Percentiles rank a stretch among this genome's conserved stretches.
These are phyloP conservation scores for Oreamnos americanus DNA, from an alignment of 2,113 vertebrate genomes.

Conservation along the genomic window DNA sequence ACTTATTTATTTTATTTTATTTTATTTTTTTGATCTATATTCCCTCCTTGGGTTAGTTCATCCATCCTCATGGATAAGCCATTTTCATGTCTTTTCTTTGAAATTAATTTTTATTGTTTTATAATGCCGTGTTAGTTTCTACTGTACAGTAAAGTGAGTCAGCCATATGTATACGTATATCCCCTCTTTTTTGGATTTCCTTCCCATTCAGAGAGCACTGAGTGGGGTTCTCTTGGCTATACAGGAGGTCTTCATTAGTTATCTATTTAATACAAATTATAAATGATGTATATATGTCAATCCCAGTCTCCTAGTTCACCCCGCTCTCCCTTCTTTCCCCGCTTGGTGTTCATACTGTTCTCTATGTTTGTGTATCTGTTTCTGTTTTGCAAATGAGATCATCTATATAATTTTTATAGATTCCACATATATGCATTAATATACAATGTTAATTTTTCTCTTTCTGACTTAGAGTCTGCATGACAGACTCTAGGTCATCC, in stretches of 20 bases:
- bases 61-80: fast-evolving
- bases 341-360: neutral
- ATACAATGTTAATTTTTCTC: neutral
- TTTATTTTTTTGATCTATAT: fast-evolving
- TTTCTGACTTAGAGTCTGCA: neutral
- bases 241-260: neutral
- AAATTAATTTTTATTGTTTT: neutral
- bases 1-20: neutral
- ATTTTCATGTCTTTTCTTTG: neutral
- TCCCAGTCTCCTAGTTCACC: neutral
- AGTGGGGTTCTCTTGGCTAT: neutral
- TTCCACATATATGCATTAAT: neutral
- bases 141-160: neutral
- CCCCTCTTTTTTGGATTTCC: neutral
- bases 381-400: neutral
- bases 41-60: fast-evolving
- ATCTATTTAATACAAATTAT: neutral
- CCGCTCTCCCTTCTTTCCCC: fast-evolving
- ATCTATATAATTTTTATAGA: neutral
- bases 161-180: neutral
- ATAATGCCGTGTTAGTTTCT: neutral
- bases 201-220: neutral
- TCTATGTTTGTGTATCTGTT: neutral
- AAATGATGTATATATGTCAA: neutral
- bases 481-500: neutral